These are phyloP conservation scores for Chrysaora quinquecirrha DNA, from an alignment of 30 jellyfish, hydroid and myxozoan species.

Conservation along the genomic window DNA sequence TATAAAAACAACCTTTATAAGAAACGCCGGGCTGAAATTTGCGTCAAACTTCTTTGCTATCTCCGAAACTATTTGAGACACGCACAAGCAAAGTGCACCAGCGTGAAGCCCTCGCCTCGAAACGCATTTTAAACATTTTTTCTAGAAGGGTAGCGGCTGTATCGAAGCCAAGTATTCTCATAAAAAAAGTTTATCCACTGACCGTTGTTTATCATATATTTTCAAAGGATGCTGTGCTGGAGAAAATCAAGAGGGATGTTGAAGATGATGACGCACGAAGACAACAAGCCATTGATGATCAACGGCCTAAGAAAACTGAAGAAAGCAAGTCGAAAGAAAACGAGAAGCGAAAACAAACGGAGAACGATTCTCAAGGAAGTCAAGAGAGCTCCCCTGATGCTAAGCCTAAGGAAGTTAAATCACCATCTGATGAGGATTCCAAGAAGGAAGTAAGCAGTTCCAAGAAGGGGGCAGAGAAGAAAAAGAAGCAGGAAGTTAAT, in stretches of 20 bases:
- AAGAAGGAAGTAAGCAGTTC: conserved; percentile 5
- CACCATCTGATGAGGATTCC: conserved; percentile 19
- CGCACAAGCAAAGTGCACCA: no score
- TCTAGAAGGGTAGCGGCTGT: no score
- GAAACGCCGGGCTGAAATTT: no score
- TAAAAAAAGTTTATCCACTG: no score
- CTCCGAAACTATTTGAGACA: no score
- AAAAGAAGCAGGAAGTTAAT: conserved; percentile 47
- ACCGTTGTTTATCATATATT: not conserved
- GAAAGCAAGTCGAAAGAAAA: not conserved
- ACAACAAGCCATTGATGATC: not conserved
- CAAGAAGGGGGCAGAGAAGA: conserved; percentile 67
- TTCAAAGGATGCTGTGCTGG: not conserved
- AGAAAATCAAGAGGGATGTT: not conserved
- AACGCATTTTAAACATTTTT: no score
- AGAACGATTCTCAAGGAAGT: not conserved
- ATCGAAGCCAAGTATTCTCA: no score
- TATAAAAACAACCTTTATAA: no score
- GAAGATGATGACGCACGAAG: not conserved
- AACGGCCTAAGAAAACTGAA: not conserved
- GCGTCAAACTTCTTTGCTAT: no score
- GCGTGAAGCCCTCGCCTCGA: no score
- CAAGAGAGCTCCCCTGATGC: not conserved
- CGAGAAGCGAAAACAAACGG: not conserved
- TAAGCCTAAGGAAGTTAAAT: conserved; percentile 1